Conservation (phyloP, 23 tunicate species). For the Ciona savignyi region DNA sequence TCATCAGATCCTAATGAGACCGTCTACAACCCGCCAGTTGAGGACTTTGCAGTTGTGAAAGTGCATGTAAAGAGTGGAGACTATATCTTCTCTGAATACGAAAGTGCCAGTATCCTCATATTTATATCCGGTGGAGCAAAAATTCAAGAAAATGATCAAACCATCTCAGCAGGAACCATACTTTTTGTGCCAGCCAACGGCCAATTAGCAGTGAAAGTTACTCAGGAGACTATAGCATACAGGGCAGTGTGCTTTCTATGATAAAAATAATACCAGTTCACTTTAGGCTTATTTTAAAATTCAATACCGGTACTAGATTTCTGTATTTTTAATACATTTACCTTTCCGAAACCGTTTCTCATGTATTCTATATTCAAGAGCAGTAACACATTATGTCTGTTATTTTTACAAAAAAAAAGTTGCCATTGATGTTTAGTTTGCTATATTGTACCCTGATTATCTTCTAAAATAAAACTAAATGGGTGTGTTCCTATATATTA, state of each 20-base stretch:
- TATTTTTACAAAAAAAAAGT: no score
- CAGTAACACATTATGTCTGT: no score
- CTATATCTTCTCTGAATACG: conserved; percentile 29
- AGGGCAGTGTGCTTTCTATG: conserved; percentile 62
- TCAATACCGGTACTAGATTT: no score
- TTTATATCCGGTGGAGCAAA: conserved; percentile 37
- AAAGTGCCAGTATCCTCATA: conserved; percentile 76
- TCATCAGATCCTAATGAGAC: conserved; percentile 29
- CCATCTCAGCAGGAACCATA: conserved; percentile 34
- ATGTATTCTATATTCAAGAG: no score
- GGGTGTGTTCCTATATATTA: no score
- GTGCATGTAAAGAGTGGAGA: conserved; percentile 4
- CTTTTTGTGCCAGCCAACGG: conserved; percentile 53
- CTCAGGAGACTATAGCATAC: conserved; percentile 26
- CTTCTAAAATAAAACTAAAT: no score
- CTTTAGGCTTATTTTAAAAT: no score
- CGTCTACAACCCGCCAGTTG: conserved; percentile 78
- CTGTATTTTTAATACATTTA: no score
- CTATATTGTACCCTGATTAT: no score
- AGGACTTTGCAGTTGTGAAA: conserved; percentile 83
- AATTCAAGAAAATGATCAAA: not conserved
- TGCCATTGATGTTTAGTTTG: no score
- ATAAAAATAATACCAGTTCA: no score
- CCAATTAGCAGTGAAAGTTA: conserved; percentile 3
- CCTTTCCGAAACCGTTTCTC: no score